A percentile compares a stretch with the other conserved stretches of the same genome.
phyloP scores from a whole-genome alignment of 2,797 vertebrate species.

The Menidia menidia region DNA sequence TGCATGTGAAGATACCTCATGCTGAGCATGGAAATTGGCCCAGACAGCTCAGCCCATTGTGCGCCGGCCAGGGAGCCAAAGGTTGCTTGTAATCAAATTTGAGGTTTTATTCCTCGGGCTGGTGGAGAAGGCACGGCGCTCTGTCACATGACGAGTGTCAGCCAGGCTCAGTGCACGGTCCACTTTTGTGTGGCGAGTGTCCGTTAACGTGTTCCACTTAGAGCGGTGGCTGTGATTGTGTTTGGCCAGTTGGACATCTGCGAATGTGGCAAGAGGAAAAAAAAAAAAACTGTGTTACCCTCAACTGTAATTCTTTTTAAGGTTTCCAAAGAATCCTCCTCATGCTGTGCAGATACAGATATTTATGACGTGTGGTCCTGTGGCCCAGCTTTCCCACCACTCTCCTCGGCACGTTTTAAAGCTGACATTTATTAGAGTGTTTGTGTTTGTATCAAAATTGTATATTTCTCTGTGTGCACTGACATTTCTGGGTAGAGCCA shows the following conservation, averaged over 20 bases:
- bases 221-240: constrained; percentile 53
- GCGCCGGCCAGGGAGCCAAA: constrained; percentile 94
- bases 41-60: constrained; percentile 97
- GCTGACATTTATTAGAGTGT: neutral
- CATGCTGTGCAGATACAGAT: constrained; percentile 1
- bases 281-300: constrained; percentile 16
- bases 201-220: constrained; percentile 63
- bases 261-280: constrained; percentile 34
- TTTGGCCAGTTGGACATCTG: constrained; percentile 47
- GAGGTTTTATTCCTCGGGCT: constrained; percentile 88
- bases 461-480: constrained; percentile 27
- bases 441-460: constrained; percentile 3
- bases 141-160: constrained; percentile 73
- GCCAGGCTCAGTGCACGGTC: constrained; percentile 48
- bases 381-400: neutral
- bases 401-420: constrained; percentile 11
- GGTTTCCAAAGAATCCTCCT: neutral
- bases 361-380: constrained; percentile 3
- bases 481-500: constrained; percentile 29
- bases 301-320: constrained; percentile 20
- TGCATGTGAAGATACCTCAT: constrained; percentile 88
- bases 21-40: constrained; percentile 99
- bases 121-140: constrained; percentile 82
- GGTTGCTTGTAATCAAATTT: constrained; percentile 99
- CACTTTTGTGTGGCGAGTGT: constrained; percentile 66